These are phyloP conservation scores for Zosterops japonicus DNA, from an alignment of 2,113 vertebrate genomes.

Conservation along the genomic window DNA sequence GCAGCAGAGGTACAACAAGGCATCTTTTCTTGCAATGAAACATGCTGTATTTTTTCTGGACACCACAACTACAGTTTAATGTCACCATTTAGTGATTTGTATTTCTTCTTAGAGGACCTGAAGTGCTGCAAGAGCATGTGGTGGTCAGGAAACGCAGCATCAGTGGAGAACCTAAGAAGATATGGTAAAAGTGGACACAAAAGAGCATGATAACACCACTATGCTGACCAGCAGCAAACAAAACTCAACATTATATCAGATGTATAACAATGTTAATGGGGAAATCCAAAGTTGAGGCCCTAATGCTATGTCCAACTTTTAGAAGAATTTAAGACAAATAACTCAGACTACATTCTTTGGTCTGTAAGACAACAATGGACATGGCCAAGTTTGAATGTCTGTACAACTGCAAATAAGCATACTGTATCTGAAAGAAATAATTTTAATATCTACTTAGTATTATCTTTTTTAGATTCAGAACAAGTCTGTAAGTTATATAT, in stretches of 20 bases:
- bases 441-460: neutral
- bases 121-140: neutral
- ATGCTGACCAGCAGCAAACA: neutral
- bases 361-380: neutral
- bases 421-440: neutral
- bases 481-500: rapidly evolving
- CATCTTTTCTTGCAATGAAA: neutral
- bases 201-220: neutral
- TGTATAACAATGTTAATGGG: neutral
- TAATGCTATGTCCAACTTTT: neutral
- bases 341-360: neutral
- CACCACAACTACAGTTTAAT: neutral
- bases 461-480: neutral
- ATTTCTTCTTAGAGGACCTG: neutral
- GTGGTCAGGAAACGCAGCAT: neutral
- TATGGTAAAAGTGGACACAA: neutral
- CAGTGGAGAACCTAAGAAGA: neutral
- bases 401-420: neutral
- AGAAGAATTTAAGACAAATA: neutral
- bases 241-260: neutral
- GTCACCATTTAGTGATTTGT: neutral
- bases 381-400: neutral
- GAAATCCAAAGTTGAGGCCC: neutral
- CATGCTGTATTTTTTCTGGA: neutral
- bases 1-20: neutral